A percentile compares a stretch with the other conserved stretches of the same genome.
Conservation (phyloP, 2,888 invertebrate species). For the Tineola bisselliella region DNA sequence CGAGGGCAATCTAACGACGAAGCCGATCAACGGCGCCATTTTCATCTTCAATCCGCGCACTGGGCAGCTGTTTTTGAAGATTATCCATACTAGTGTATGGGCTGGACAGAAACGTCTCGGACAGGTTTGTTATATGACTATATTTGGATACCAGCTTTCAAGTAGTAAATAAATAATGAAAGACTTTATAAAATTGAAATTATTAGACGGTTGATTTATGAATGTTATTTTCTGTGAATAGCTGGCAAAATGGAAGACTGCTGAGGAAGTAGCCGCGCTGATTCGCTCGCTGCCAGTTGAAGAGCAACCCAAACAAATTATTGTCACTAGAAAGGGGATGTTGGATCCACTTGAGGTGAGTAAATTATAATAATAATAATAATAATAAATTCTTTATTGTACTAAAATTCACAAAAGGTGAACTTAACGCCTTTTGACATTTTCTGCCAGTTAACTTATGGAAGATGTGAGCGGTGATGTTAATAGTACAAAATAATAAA, state of each 20-base stretch:
- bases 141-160: not conserved
- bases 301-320: conserved; percentile 99
- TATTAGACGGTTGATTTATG: too few relatives aligned
- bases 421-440: too few relatives aligned
- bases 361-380: too few relatives aligned
- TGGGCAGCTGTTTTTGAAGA: conserved; percentile 98
- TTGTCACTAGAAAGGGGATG: conserved; percentile 99
- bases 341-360: conserved; percentile 94
- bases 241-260: conserved; percentile 99
- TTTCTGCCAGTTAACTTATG: too few relatives aligned
- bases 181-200: too few relatives aligned
- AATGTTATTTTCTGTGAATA: conserved; percentile 31
- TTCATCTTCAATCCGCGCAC: conserved; percentile 99
- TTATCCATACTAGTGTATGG: conserved; percentile 99
- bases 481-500: too few relatives aligned
- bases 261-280: conserved; percentile 99
- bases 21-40: conserved; percentile 99
- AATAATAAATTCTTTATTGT: too few relatives aligned
- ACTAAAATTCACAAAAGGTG: too few relatives aligned
- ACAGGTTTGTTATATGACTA: conserved; percentile 66
- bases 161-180: too few relatives aligned
- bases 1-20: conserved; percentile 98
- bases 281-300: conserved; percentile 99
- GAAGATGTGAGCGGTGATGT: too few relatives aligned
- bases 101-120: conserved; percentile 99